A percentile compares a stretch with the other conserved stretches of the same genome.
Conservation (phyloP, 2,797 vertebrate species). For the Poeciliopsis paucimaculata region DNA sequence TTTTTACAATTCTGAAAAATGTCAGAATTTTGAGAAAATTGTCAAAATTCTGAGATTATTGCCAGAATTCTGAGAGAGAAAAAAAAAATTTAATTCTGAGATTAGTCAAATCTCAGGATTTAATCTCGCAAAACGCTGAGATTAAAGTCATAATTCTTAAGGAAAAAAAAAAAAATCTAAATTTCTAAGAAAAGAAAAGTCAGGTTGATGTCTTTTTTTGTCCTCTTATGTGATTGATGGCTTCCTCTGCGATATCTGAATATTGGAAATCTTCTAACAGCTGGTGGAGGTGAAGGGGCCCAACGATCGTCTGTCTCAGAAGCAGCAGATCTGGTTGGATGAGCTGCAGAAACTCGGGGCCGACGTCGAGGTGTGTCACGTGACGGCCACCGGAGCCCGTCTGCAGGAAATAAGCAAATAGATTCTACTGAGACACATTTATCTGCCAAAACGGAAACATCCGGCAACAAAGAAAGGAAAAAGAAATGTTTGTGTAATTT, state of each 20-base stretch:
- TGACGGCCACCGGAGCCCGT: constrained; percentile 83
- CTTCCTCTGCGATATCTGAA: background rate
- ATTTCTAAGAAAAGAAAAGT: too few relatives aligned
- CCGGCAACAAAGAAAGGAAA: background rate
- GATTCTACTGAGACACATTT: constrained; percentile 28
- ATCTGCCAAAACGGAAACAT: constrained; percentile 11
- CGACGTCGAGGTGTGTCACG: constrained; percentile 93
- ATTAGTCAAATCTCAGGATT: too few relatives aligned
- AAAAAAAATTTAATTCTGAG: too few relatives aligned
- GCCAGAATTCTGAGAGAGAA: too few relatives aligned
- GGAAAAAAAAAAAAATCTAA: too few relatives aligned
- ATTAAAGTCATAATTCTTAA: too few relatives aligned
- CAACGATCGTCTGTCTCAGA: constrained; percentile 90
- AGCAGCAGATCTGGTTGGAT: constrained; percentile 95
- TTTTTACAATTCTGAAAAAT: too few relatives aligned
- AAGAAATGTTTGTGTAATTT: background rate
- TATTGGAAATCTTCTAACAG: constrained; percentile 63
- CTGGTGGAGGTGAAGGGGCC: constrained; percentile 98
- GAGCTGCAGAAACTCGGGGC: constrained; percentile 90
- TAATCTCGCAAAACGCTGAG: too few relatives aligned
- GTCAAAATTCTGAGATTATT: too few relatives aligned
- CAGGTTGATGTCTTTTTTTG: too few relatives aligned
- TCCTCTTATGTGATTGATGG: too few relatives aligned
- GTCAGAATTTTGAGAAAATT: too few relatives aligned
- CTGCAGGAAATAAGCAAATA: constrained; percentile 62